Evolutionary conservation across 2,888 invertebrate species (phyloP), one percentile per base, ranked within the genome.

Genomic region (Mystacides longicornis): DNA sequence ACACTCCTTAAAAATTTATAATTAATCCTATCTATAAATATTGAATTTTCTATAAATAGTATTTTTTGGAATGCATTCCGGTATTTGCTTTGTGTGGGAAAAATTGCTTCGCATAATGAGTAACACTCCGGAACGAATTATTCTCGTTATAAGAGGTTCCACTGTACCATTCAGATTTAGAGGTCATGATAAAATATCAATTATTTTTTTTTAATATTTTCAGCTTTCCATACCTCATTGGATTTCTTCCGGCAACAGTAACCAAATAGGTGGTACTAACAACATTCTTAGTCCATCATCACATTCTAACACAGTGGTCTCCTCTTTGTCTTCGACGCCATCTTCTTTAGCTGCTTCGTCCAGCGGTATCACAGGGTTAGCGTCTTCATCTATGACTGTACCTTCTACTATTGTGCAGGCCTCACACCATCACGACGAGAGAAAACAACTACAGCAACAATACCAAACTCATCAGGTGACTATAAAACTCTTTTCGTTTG

Each of bases 371-470:
- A 56, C 63, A n/a, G 60, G 51, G 63, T 67, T 68, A 21, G 66
- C 67, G 33, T 65, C 67, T 21, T 66, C 67, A 23, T 66, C 69
- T 4, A 37, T 37, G 37, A 67, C 69, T 1, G 59, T 64, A 14
- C 59, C 62, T 14, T 49, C 63, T 5, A 46, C 62, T 9, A 60
- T 59, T 47, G 53, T 57, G 9, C 55, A 61, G 3, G 55, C 46
- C 5, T 23, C 48, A 2, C 33, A 46, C 46, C 31, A 33, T 11
- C 19, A 21, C 4, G 57, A 52, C 21, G 56, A 56, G 19, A 52
- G 53, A 47, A 55, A 55, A 43, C 51, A 45, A 20, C 22, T 27
- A 7, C 54, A 54, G 9, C 31, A 45, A 27, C 47, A 52, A 18
- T 23, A 49, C n/a, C 37, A 46, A 27, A n/a, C 23, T 42, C 23